Evolutionary conservation across 1,140 invertebrate genomes (phyloP), one percentile per base, ranked within the genome.

Genomic region (Solenopsis invicta): DNA sequence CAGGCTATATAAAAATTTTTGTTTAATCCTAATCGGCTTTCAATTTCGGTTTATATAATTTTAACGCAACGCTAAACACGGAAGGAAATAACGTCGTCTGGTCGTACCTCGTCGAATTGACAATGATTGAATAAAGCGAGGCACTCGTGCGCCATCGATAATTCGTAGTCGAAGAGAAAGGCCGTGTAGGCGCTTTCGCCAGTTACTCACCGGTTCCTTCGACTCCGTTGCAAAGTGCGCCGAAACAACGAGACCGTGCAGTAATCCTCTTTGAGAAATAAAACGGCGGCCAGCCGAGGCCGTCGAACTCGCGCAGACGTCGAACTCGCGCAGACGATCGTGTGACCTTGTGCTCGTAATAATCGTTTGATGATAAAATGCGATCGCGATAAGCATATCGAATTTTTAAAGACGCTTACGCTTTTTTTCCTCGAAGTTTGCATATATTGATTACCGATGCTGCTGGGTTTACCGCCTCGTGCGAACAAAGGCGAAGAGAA

Each of bases 121-220:
- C 52, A 71, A 50, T 21, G 76, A 81, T 66, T 75, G 37, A 24
- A 48, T 45, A 59, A 78, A 82, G 74, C 45, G 41, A 69, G 52
- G 29, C 29, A 21, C 9, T 74, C 29, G 54, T 29, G 24, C 77
- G 54, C 48, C 54, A 52, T 89, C 80, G 77, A 89, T 85, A 87
- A 89, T 87, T 85, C 75, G 67, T 48, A 77, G 21, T 76, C 75
- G 62, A 87, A 81, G 89, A 90, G 89, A 90, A 90, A 90, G 89
- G 88, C 88, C 56, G 54, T 50, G 34, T 66, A 90, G 48, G 62
- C 89, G 88, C 89, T 90, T 90, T 90, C 89, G 78, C 88, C 62
- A 24, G 71, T 45, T 62, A 59, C 74, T 86, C 59, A 52, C 50
- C 56, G 37, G 74, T 77, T 85, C 48, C 59, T 75, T 75, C 56